Evolutionary conservation across 2,797 vertebrate genomes (phyloP).

Genomic region (Avahi laniger): DNA sequence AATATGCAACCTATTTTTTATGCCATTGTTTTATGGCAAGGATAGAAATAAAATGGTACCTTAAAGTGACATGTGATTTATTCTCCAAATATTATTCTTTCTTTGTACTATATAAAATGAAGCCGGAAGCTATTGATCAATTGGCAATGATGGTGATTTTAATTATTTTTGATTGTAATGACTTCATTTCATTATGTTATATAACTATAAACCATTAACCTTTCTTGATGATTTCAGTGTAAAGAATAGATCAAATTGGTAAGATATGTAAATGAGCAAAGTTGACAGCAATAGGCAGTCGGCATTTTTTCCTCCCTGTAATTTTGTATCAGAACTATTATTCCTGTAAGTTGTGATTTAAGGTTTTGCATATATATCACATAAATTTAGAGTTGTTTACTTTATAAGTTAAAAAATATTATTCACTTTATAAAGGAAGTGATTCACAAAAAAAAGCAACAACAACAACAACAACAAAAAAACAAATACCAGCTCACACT

Average conservation of each 20-base stretch:
- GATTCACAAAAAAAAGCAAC: background rate
- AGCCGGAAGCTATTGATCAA: slow-evolving; percentile 16
- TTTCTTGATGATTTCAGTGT: slow-evolving; percentile 33
- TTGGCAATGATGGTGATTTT: slow-evolving; percentile 1
- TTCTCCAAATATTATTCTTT: slow-evolving; percentile 7
- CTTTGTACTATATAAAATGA: slow-evolving; percentile 46
- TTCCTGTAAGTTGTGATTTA: background rate
- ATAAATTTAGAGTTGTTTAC: slow-evolving; percentile 22
- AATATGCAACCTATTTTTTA: slow-evolving; percentile 31
- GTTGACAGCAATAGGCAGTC: background rate
- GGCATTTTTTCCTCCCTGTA: slow-evolving; percentile 13
- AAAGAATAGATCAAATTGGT: slow-evolving; percentile 37
- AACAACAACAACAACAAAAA: too few relatives aligned
- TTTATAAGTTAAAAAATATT: background rate
- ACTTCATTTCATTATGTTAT: background rate
- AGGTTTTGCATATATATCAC: background rate
- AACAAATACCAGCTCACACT: background rate
- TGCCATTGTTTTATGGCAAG: slow-evolving; percentile 38
- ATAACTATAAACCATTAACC: background rate
- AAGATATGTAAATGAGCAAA: slow-evolving; percentile 29
- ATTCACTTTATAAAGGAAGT: slow-evolving; percentile 45
- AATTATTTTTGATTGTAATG: slow-evolving; percentile 43
- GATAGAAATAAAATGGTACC: background rate
- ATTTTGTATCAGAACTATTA: slow-evolving; percentile 36
- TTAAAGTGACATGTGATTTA: background rate